phyloP scores from a whole-genome alignment of 2,113 vertebrate species.

The Manacus vitellinus region DNA sequence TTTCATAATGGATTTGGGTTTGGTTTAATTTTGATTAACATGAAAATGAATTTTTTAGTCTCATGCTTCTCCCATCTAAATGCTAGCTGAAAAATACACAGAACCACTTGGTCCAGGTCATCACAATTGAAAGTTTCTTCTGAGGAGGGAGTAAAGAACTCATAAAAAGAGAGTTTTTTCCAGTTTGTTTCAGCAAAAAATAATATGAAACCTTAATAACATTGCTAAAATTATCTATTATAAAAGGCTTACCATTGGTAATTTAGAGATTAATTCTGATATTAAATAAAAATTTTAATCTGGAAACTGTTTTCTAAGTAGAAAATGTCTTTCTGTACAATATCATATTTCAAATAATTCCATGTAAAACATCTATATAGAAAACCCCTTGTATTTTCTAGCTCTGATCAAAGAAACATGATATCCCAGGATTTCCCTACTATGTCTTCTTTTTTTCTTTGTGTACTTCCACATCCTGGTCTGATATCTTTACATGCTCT shows the following conservation, averaged over 20 bases:
- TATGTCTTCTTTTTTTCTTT: not conserved
- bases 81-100: not conserved
- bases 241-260: not conserved
- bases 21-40: not conserved
- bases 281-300: not conserved
- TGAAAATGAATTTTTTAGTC: not conserved
- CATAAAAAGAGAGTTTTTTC: not conserved
- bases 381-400: not conserved
- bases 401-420: not conserved
- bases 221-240: constrained; percentile 15
- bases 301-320: not conserved
- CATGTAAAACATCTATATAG: not conserved
- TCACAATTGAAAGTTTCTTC: not conserved
- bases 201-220: not conserved
- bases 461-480: not conserved
- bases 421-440: not conserved
- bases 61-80: not conserved
- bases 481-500: not conserved
- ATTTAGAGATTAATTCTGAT: not conserved
- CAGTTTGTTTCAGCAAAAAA: not conserved
- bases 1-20: not conserved
- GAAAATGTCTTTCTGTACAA: not conserved
- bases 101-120: not conserved
- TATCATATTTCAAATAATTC: not conserved
- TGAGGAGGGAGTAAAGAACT: not conserved